These are phyloP conservation scores for Archegozetes longisetosus DNA, from an alignment of 1,140 invertebrate species.

Conservation along the genomic window DNA sequence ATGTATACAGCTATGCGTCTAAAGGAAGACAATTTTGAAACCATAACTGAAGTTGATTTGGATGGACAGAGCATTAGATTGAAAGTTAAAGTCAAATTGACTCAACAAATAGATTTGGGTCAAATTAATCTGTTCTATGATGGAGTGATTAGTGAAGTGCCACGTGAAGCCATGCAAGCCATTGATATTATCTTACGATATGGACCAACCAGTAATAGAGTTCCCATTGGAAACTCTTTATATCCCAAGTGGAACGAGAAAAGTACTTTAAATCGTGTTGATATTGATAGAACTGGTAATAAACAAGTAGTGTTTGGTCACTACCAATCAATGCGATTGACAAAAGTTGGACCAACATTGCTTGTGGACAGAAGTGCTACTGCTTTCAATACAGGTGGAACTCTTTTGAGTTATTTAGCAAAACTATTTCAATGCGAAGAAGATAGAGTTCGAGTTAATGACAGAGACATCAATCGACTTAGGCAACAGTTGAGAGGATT, in stretches of 20 bases:
- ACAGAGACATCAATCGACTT: background rate
- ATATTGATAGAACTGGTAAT: background rate
- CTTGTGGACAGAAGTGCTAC: background rate
- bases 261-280: background rate
- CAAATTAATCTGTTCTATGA: background rate
- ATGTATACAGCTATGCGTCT: background rate
- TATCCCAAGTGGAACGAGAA: background rate
- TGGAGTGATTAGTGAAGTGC: background rate
- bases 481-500: background rate
- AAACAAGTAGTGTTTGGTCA: background rate
- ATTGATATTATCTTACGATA: slow-evolving; percentile 2
- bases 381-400: background rate
- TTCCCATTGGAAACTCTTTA: background rate
- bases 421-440: background rate
- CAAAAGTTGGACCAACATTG: background rate
- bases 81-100: background rate
- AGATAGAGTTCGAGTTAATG: background rate
- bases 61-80: background rate
- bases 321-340: background rate
- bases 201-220: background rate
- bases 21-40: background rate
- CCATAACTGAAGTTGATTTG: background rate
- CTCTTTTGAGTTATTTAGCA: background rate
- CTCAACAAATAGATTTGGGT: background rate
- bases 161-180: background rate